phyloP scores from a whole-genome alignment of 1,140 invertebrate genomes.

The Eurytemora carolleeae region DNA sequence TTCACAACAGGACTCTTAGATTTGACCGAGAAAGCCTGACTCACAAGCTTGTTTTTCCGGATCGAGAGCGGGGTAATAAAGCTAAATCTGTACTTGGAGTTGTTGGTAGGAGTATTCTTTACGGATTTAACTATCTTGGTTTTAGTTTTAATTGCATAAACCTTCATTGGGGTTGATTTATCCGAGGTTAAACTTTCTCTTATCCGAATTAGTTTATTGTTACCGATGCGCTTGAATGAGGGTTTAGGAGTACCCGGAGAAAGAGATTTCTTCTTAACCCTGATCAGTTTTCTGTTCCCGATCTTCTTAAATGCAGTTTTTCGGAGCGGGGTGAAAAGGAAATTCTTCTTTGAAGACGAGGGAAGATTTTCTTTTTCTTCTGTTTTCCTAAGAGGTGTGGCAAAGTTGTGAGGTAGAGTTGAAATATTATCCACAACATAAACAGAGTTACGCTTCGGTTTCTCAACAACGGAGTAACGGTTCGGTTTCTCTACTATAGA shows the following conservation, averaged over 20 bases:
- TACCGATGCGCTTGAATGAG: not conserved
- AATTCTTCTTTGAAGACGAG: not conserved
- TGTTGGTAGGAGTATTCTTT: not conserved
- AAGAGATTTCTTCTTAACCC: not conserved
- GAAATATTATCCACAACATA: not conserved
- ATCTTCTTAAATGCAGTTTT: not conserved
- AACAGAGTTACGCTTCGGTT: not conserved
- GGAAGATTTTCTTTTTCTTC: not conserved
- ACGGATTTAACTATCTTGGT: not conserved
- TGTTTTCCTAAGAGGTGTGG: not conserved
- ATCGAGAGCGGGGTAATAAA: not conserved
- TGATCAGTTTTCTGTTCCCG: not conserved
- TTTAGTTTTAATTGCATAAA: not conserved
- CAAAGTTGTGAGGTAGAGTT: not conserved
- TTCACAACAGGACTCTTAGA: not conserved
- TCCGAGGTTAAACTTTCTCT: not conserved
- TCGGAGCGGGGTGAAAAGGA: not conserved
- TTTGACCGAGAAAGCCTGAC: not conserved
- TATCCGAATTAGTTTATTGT: not conserved
- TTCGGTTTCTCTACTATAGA: not conserved
- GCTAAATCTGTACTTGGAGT: not conserved
- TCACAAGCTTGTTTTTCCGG: not conserved
- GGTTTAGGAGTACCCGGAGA: not conserved
- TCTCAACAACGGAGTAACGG: not conserved
- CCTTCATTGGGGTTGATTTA: not conserved